phyloP scores from a whole-genome alignment of 2,888 invertebrate species.

The Lysandra coridon region DNA sequence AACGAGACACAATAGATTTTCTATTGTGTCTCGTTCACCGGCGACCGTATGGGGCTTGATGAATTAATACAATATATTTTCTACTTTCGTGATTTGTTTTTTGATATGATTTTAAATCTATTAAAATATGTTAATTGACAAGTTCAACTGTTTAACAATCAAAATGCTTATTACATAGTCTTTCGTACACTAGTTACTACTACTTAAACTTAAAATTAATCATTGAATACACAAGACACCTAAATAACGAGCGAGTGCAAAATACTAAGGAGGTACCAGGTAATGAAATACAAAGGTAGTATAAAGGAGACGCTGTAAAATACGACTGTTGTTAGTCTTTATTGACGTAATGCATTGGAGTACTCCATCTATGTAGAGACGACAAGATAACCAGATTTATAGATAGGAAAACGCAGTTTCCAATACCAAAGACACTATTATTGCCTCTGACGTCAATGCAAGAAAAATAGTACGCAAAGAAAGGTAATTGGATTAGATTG shows the following conservation, averaged over 20 bases:
- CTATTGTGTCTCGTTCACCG: too few species aligned
- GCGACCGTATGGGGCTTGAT: too few species aligned
- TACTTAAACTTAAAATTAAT: background rate
- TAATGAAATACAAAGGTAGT: background rate
- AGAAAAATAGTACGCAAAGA: background rate
- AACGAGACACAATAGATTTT: too few species aligned
- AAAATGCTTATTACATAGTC: too few species aligned
- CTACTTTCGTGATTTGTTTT: background rate
- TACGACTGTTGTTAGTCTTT: slow-evolving; percentile 2
- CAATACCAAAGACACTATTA: background rate
- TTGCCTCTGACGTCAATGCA: background rate
- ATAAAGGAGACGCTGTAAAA: background rate
- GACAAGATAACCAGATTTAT: slow-evolving; percentile 17
- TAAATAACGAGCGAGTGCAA: background rate
- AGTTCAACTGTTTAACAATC: too few species aligned
- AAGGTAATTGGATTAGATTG: background rate
- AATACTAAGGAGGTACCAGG: background rate
- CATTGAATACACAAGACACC: background rate
- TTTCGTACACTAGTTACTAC: too few species aligned
- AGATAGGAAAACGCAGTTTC: slow-evolving; percentile 11
- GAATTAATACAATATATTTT: background rate
- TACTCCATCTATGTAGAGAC: slow-evolving; percentile 7
- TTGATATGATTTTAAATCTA: background rate
- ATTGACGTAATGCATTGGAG: slow-evolving; percentile 12
- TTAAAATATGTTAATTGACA: background rate